phyloP scores from a whole-genome alignment of 1,140 invertebrate species.

The Anastrepha obliqua region DNA sequence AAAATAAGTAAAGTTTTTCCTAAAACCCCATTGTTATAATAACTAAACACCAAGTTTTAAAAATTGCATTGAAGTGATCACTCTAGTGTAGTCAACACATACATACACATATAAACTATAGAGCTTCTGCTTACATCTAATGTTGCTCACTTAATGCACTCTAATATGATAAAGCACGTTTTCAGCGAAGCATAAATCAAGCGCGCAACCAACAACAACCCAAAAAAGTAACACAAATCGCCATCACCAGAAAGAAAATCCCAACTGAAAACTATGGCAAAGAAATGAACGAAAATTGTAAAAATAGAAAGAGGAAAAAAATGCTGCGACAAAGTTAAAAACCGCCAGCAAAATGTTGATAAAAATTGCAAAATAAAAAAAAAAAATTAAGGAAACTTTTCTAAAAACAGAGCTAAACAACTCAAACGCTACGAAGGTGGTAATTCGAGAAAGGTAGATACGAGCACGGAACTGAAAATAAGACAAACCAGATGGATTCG shows the following conservation, averaged over 20 bases:
- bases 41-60: background rate
- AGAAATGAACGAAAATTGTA: constrained; percentile 19
- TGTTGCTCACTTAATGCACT: constrained; percentile 28
- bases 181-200: constrained; percentile 49
- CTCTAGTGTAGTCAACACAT: background rate
- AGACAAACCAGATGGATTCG: constrained; percentile 19
- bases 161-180: constrained; percentile 50
- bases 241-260: background rate
- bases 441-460: background rate
- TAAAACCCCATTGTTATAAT: too few species aligned
- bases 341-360: background rate
- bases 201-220: constrained; percentile 9
- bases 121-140: background rate
- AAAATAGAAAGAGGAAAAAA: constrained; percentile 40
- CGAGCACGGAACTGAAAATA: background rate
- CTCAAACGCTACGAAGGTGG: background rate
- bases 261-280: constrained; percentile 15
- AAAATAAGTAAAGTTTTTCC: too few species aligned
- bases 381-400: too few species aligned
- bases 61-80: background rate
- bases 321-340: background rate
- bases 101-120: background rate
- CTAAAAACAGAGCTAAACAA: background rate
- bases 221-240: background rate
- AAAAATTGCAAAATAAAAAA: too few species aligned